Percentiles rank a stretch among this genome's conserved stretches.
Evolutionary conservation across 2,113 vertebrate species (phyloP).

Genomic region (Barbus barbus): DNA sequence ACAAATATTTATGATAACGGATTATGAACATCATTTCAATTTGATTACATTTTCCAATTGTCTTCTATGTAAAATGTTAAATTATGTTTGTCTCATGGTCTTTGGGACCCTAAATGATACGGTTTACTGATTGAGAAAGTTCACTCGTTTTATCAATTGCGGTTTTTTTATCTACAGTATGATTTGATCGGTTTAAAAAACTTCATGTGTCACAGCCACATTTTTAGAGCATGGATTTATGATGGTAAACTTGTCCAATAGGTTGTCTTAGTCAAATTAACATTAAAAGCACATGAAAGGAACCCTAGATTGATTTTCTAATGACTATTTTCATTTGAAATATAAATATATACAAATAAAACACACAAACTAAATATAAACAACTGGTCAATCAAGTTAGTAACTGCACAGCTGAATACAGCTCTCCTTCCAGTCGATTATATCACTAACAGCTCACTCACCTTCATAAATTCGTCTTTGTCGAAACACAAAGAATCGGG

Average conservation of each 20-base stretch:
- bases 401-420: background rate
- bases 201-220: background rate
- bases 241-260: background rate
- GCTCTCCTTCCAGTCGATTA: background rate
- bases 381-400: background rate
- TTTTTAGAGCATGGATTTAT: background rate
- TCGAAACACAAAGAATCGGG: constrained; percentile 93
- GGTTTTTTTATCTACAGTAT: background rate
- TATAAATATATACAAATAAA: no score
- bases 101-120: background rate
- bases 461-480: constrained; percentile 97
- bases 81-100: background rate
- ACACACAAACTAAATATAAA: background rate
- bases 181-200: background rate
- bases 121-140: background rate
- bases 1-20: no score
- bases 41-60: no score
- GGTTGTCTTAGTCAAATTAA: background rate
- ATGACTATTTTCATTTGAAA: no score
- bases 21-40: background rate
- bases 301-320: background rate
- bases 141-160: no score
- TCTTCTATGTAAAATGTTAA: background rate
- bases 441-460: constrained; percentile 55
- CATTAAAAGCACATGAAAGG: background rate